Evolutionary conservation across 2,888 invertebrate species (phyloP).

Genomic region (Drosophila flavopinicola): DNA sequence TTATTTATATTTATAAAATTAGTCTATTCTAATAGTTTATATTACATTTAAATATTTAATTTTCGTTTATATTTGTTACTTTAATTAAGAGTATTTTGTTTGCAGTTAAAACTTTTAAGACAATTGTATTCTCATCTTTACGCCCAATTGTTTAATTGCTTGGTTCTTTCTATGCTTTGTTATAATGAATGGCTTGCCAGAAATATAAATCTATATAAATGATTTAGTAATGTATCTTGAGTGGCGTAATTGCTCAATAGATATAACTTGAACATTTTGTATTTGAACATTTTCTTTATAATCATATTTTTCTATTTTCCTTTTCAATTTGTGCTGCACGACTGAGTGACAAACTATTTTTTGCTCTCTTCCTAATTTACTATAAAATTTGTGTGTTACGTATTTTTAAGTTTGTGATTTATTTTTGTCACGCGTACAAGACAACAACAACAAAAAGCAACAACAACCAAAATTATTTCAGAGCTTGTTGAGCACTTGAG

Average conservation of each 20-base stretch:
- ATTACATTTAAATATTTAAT: too few species aligned
- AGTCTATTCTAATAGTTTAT: too few species aligned
- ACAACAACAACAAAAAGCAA: conserved; percentile 30
- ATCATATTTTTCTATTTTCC: conserved; percentile 12
- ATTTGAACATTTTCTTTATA: conserved; percentile 11
- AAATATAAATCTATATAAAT: neutral
- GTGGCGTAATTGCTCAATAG: conserved; percentile 20
- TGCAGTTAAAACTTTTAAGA: neutral
- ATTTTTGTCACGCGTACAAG: conserved; percentile 66
- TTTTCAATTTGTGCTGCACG: conserved; percentile 35
- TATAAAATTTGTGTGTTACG: conserved; percentile 62
- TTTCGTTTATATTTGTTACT: too few species aligned
- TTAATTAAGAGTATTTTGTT: neutral
- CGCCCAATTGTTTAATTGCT: conserved; percentile 15
- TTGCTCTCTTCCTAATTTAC: conserved; percentile 54
- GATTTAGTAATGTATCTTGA: conserved; percentile 8
- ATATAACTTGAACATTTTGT: conserved; percentile 4
- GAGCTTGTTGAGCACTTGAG: conserved; percentile 29
- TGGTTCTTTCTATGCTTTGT: conserved; percentile 15
- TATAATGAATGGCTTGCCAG: conserved; percentile 46
- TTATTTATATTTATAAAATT: too few species aligned
- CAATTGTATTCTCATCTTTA: neutral
- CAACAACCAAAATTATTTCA: conserved; percentile 17
- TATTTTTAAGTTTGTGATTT: conserved; percentile 72
- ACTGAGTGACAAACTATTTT: conserved; percentile 40